Conservation (phyloP, 2,797 vertebrate genomes). For the Botia almorhae region DNA sequence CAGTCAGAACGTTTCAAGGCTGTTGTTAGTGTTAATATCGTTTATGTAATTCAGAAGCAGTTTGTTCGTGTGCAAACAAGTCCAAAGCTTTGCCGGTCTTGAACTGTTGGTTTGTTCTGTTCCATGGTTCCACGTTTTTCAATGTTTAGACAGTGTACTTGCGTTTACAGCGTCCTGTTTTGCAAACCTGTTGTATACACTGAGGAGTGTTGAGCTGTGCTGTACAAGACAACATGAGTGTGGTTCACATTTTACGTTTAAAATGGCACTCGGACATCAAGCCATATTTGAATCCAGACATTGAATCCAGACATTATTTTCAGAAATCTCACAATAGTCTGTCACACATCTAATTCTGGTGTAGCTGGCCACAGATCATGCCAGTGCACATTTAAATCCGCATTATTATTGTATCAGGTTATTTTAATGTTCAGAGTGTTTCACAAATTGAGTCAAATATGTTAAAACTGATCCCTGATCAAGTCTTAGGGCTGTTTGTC, state of each 20-base stretch:
- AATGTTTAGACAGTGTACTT: background rate
- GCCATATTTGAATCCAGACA: background rate
- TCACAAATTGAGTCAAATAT: background rate
- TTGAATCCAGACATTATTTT: too few species aligned
- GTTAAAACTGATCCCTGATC: background rate
- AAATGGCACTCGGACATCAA: slow-evolving; percentile 2
- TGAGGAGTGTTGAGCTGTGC: background rate
- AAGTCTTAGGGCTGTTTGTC: background rate
- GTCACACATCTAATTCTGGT: background rate
- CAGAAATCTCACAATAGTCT: background rate
- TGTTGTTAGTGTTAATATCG: background rate
- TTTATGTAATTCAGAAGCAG: slow-evolving; percentile 1
- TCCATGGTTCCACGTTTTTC: background rate
- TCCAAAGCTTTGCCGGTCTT: background rate
- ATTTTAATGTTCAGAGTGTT: background rate
- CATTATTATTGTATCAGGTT: background rate
- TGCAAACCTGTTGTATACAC: background rate
- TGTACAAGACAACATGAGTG: background rate
- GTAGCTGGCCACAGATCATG: background rate
- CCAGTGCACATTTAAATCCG: background rate
- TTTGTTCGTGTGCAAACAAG: background rate
- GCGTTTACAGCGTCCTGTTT: background rate
- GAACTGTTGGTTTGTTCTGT: background rate
- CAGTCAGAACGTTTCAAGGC: background rate
- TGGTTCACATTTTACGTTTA: background rate